phyloP scores from a whole-genome alignment of 2,113 vertebrate genomes.

The Actenoides hombroni region DNA sequence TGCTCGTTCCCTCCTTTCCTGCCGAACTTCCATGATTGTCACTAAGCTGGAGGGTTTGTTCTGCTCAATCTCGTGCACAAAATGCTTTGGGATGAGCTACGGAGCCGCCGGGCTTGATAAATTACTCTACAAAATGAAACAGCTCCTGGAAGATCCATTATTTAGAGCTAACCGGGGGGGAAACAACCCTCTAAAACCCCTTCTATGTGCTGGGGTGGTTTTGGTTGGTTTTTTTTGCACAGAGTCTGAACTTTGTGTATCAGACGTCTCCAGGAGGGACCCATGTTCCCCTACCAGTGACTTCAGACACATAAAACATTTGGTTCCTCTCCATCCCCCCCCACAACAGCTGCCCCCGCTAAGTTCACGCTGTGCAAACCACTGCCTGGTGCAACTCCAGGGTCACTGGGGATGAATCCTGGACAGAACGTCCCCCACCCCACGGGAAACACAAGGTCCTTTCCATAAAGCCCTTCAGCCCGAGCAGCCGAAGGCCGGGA shows the following conservation, averaged over 20 bases:
- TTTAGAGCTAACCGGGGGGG: neutral
- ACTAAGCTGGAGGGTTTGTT: neutral
- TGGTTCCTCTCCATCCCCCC: neutral
- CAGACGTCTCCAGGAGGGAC: neutral
- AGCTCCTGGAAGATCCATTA: neutral
- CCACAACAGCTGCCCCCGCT: neutral
- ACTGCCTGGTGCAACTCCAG: neutral
- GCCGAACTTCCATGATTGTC: fast-evolving
- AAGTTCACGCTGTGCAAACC: neutral
- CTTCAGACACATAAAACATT: neutral
- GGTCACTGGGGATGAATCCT: neutral
- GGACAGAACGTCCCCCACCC: neutral
- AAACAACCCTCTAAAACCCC: neutral
- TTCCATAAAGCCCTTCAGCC: neutral
- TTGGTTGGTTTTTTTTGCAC: neutral
- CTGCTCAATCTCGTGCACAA: no score
- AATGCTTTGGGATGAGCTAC: neutral
- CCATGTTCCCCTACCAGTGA: neutral
- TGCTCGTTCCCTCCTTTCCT: fast-evolving
- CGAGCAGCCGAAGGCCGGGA: neutral
- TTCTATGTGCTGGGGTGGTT: neutral
- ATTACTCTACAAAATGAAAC: neutral
- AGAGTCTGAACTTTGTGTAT: neutral
- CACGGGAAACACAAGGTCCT: fast-evolving
- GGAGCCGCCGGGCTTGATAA: neutral